Evolutionary conservation across 2,888 invertebrate genomes (phyloP).

Genomic region (Girardia tigrina): DNA sequence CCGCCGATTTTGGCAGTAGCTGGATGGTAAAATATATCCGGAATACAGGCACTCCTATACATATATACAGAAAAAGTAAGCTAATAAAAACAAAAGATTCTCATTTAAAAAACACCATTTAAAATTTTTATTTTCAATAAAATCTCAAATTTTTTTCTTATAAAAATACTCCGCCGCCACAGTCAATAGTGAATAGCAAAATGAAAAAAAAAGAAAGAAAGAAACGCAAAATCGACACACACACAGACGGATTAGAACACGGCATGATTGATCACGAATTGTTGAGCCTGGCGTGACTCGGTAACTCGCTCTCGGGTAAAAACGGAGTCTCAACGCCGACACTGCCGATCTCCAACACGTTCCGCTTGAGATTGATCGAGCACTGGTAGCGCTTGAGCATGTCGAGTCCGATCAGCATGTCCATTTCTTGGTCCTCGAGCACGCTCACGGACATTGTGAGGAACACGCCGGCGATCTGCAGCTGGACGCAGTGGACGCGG

Average conservation of each 20-base stretch:
- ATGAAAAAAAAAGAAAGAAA: no score
- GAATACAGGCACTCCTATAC: no score
- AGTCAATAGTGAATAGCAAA: no score
- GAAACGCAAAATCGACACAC: no score
- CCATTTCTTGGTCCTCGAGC: slow-evolving; percentile 89
- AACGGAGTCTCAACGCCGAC: slow-evolving; percentile 80
- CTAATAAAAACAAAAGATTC: no score
- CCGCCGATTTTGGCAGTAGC: no score
- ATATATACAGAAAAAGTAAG: no score
- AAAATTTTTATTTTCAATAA: no score
- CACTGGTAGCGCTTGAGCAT: slow-evolving; percentile 94
- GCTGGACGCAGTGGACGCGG: slow-evolving; percentile 62
- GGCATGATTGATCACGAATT: neutral
- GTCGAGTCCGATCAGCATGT: slow-evolving; percentile 88
- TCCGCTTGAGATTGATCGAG: slow-evolving; percentile 72
- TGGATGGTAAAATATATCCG: no score
- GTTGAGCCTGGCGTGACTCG: slow-evolving; percentile 63
- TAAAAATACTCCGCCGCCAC: neutral
- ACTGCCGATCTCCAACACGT: slow-evolving; percentile 76
- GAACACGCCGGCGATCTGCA: slow-evolving; percentile 51
- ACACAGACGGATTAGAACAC: no score
- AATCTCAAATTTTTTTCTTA: no score
- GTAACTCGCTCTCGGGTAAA: slow-evolving; percentile 65
- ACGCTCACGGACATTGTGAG: slow-evolving; percentile 90
- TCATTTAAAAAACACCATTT: no score